Evolutionary conservation across 2,797 vertebrate species (phyloP), one percentile per base, ranked within the genome.

Genomic region (Pseudochirops cupreus): DNA sequence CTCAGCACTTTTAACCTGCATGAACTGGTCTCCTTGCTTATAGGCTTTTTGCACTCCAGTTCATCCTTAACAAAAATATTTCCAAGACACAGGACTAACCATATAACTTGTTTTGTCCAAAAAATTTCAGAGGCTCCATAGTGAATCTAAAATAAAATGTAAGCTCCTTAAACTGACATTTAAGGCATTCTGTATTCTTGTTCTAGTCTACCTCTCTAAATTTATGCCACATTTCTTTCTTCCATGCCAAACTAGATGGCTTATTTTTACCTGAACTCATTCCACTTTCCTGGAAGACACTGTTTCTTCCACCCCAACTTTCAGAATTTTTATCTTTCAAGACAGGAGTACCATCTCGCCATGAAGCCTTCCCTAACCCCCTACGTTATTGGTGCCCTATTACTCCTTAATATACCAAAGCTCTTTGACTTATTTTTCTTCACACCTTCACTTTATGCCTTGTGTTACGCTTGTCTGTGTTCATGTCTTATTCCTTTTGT

Each of bases 241-340:
- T 92, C 50, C 59, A 90, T 54, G 92, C 24, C 90, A 39, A 57
- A 46, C 52, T 91, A 12, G 33, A 59, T 62, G 56, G 53, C 28
- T 92, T 62, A 55, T 50, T 91, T 33, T 53, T 55, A 55, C 56
- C 91, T 33, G 87, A 53, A 62, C 33, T 59, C n/a, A 28, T 91
- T 56, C 59, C 53, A 50, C 92, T 92, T 82, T 58, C 57, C 59
- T 91, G 54, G 59, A 96, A 82, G 3, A 21, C 18, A 91, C 33
- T 96, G 7, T 31, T 93, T 94, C 16, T 96, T 91, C 93, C 59
- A 94, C 46, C 91, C 58, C 55, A 91, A 92, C 74, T 39, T 93
- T 95, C 67, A 93, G 16, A 39, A 28, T 67, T 89, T 82, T 92
- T 92, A 90, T 74, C 67, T n/a, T n/a, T 74, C n/a, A 74, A 9